Evolutionary conservation across 2,797 vertebrate genomes (phyloP).

Genomic region (Diplodus puntazzo): DNA sequence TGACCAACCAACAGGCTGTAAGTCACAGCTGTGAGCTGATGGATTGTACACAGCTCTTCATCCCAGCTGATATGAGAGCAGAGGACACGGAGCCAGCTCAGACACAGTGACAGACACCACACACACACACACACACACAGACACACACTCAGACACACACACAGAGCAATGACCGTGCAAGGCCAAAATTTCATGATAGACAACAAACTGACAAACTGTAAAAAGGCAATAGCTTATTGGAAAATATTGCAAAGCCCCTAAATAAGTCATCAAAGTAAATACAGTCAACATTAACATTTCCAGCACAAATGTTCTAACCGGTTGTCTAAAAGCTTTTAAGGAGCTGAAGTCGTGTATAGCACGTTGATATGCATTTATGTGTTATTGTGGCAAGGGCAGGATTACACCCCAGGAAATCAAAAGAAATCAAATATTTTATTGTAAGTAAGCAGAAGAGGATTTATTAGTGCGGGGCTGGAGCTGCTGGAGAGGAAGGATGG

Average conservation of each 20-base stretch:
- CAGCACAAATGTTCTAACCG: not conserved
- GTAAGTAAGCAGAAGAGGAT: too few species aligned
- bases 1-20: slow-evolving; percentile 61
- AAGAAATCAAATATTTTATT: too few species aligned
- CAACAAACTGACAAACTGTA: too few species aligned
- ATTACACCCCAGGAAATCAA: too few species aligned
- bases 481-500: too few species aligned
- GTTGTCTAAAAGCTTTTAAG: not conserved
- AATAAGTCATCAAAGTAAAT: not conserved
- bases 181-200: not conserved
- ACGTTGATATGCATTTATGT: not conserved
- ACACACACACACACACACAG: slow-evolving; percentile 17
- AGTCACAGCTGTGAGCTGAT: slow-evolving; percentile 73
- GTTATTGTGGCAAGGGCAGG: not conserved
- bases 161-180: not conserved
- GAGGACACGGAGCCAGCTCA: slow-evolving; percentile 43
- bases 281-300: not conserved
- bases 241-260: not conserved
- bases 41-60: slow-evolving; percentile 53
- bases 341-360: too few species aligned
- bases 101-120: slow-evolving; percentile 10
- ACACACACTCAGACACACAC: slow-evolving; percentile 22
- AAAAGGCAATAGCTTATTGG: not conserved
- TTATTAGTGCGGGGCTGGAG: too few species aligned
- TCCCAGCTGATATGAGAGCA: slow-evolving; percentile 55